Percentiles rank a stretch among this genome's conserved stretches.
Conservation (phyloP, 2,797 vertebrate species). For the Crocidura indochinensis region DNA sequence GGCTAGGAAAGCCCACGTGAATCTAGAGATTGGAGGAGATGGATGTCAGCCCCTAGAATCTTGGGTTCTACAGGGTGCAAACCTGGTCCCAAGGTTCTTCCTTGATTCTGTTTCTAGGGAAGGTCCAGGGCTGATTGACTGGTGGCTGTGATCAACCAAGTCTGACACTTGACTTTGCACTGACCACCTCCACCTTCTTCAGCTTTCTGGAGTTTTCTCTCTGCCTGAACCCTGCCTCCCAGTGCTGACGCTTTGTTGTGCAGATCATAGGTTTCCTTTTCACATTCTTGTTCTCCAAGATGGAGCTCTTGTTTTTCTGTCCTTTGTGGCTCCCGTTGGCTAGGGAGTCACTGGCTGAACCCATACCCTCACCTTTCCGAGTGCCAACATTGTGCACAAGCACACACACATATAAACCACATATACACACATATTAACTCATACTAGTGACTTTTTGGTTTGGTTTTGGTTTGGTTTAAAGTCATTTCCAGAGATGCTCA, state of each 20-base stretch:
- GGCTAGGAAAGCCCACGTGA: background rate
- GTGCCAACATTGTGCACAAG: too few relatives aligned
- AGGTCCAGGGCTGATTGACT: background rate
- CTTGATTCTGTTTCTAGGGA: background rate
- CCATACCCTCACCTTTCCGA: too few relatives aligned
- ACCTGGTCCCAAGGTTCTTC: accelerated
- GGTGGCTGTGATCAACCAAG: too few relatives aligned
- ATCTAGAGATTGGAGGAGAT: background rate
- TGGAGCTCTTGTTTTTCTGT: accelerated
- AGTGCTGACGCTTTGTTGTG: background rate
- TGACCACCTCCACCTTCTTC: too few relatives aligned
- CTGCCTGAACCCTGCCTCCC: background rate
- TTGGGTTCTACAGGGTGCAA: accelerated
- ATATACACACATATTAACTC: too few relatives aligned
- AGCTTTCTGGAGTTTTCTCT: too few relatives aligned
- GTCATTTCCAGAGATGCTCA: too few relatives aligned
- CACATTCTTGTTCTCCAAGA: background rate
- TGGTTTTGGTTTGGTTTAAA: too few relatives aligned
- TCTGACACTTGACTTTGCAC: too few relatives aligned
- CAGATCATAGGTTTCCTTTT: background rate
- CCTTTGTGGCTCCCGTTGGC: background rate
- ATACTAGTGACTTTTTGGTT: too few relatives aligned
- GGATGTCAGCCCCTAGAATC: background rate
- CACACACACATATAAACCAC: too few relatives aligned
- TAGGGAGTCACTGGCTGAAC: too few relatives aligned